Conservation (phyloP, 2,888 invertebrate genomes). For the Halictus ligatus region DNA sequence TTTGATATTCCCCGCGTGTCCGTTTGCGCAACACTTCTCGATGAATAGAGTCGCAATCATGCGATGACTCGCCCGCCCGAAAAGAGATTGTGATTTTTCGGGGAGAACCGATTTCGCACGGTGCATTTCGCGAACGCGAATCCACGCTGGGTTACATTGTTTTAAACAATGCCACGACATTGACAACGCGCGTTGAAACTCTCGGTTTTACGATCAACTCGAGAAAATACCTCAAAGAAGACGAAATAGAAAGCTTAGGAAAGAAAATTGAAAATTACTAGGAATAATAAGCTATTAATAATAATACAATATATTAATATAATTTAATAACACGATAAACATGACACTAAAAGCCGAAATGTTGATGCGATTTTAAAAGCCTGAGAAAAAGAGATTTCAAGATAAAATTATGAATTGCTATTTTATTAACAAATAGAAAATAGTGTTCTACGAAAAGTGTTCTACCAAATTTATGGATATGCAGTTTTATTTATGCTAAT, state of each 20-base stretch:
- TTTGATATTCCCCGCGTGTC: constrained; percentile 80
- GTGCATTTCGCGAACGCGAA: neutral
- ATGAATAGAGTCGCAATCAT: constrained; percentile 45
- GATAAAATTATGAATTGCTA: neutral
- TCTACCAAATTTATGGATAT: neutral
- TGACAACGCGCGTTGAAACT: neutral
- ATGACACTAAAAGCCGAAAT: too few species aligned
- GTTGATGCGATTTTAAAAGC: too few species aligned
- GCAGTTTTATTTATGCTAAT: neutral
- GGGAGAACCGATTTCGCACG: neutral
- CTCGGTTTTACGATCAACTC: too few species aligned
- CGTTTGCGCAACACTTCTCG: constrained; percentile 56
- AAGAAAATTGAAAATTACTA: neutral
- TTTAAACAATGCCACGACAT: neutral
- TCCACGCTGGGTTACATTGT: neutral
- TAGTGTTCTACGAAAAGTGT: neutral
- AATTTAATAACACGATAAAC: too few species aligned
- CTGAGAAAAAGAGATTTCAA: neutral
- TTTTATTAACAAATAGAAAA: neutral
- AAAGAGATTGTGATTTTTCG: constrained; percentile 53
- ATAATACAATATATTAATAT: too few species aligned
- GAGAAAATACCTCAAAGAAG: too few species aligned
- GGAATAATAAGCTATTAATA: too few species aligned
- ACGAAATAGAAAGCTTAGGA: neutral
- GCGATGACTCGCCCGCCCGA: constrained; percentile 39